Percentiles rank a stretch among this genome's conserved stretches.
phyloP scores from a whole-genome alignment of 1,140 invertebrate species.

The Drosophila tani region DNA sequence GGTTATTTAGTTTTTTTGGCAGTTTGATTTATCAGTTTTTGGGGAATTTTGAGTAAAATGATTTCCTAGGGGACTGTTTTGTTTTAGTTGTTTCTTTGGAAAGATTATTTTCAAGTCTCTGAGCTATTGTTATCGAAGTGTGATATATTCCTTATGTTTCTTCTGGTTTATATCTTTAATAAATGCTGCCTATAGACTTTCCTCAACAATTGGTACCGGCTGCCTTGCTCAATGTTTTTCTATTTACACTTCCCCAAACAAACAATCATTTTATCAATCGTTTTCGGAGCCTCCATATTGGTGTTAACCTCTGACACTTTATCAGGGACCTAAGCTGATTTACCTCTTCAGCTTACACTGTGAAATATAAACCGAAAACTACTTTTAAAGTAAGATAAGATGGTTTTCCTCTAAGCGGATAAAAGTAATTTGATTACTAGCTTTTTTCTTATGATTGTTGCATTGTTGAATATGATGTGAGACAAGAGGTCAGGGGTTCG shows the following conservation, averaged over 20 bases:
- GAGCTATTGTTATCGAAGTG: conserved; percentile 9
- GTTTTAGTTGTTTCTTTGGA: neutral
- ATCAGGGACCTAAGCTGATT: conserved; percentile 3
- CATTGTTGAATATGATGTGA: neutral
- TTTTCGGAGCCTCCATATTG: neutral
- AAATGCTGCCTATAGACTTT: conserved; percentile 5
- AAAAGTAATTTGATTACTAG: conserved; percentile 7
- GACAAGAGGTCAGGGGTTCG: neutral
- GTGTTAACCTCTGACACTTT: conserved; percentile 17
- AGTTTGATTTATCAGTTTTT: neutral
- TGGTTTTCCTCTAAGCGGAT: neutral
- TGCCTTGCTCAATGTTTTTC: conserved; percentile 19
- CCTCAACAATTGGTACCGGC: conserved; percentile 14
- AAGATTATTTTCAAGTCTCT: neutral
- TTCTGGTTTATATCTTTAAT: conserved; percentile 3
- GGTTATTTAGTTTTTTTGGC: too few species aligned
- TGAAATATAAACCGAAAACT: neutral
- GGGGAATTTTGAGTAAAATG: neutral
- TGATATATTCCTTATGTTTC: neutral
- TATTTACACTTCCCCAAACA: conserved; percentile 11
- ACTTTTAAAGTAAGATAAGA: neutral
- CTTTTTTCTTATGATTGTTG: neutral
- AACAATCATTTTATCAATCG: neutral
- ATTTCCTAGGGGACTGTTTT: neutral
- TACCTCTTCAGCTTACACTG: neutral